phyloP scores from a whole-genome alignment of 1,140 invertebrate species.

The Tetramorium alpestre region DNA sequence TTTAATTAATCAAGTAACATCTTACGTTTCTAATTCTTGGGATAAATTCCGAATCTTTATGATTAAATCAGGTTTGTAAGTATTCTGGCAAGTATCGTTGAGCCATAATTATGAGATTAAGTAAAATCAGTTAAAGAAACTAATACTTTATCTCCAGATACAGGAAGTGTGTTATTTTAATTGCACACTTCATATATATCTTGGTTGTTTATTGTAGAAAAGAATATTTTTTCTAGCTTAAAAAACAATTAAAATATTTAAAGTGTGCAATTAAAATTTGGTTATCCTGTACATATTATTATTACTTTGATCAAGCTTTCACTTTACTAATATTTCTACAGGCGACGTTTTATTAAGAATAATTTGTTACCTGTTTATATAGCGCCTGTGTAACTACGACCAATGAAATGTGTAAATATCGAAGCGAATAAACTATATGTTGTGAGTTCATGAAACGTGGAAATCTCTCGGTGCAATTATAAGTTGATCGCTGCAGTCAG shows the following conservation, averaged over 20 bases:
- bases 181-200: not conserved
- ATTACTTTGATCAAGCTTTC: not conserved
- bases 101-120: not conserved
- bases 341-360: not conserved
- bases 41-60: not conserved
- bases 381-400: conserved; percentile 10
- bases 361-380: conserved; percentile 6
- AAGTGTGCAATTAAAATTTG: not conserved
- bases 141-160: not conserved
- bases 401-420: conserved; percentile 61
- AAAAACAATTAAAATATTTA: not conserved
- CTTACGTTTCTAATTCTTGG: not conserved
- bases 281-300: conserved; percentile 3
- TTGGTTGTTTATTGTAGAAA: not conserved
- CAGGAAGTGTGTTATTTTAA: not conserved
- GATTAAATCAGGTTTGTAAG: not conserved
- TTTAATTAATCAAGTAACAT: not conserved
- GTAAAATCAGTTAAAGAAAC: not conserved
- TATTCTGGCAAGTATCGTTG: not conserved
- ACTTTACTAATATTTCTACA: not conserved
- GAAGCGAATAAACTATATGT: not conserved
- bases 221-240: not conserved
- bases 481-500: conserved; percentile 4
- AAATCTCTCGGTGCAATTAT: not conserved
- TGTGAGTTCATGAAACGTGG: not conserved